A percentile compares a stretch with the other conserved stretches of the same genome.
Evolutionary conservation across 2,797 vertebrate species (phyloP).

Genomic region (Taeniopygia guttata): DNA sequence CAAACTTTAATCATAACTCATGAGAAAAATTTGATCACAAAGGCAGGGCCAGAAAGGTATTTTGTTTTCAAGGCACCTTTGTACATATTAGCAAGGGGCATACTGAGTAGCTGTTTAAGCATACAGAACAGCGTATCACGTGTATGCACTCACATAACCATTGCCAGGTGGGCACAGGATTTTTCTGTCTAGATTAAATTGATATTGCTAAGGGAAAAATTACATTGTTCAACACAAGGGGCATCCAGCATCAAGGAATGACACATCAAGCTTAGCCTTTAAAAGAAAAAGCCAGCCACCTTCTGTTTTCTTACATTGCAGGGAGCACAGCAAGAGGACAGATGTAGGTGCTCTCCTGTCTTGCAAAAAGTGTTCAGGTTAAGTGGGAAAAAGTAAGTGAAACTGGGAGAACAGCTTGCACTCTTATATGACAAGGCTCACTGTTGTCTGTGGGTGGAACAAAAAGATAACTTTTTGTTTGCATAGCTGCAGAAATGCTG

Average conservation of each 20-base stretch:
- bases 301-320: neutral
- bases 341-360: neutral
- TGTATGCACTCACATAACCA: neutral
- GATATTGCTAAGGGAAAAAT: neutral
- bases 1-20: neutral
- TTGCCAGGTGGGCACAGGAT: neutral
- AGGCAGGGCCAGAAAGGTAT: neutral
- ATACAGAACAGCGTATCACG: neutral
- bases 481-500: neutral
- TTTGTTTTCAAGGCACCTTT: neutral
- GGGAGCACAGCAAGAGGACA: neutral
- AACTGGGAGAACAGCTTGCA: neutral
- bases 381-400: neutral
- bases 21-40: neutral
- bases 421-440: neutral
- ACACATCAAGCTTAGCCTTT: neutral
- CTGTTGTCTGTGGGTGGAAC: neutral
- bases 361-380: neutral
- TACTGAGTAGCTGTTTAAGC: neutral
- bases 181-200: conserved; percentile 3
- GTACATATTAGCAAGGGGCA: neutral
- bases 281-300: neutral
- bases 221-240: neutral
- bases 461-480: neutral
- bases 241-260: neutral